Base-by-base conservation (phyloP, 2,113 vertebrate species). In the Porphyrio hochstetteri region DNA sequence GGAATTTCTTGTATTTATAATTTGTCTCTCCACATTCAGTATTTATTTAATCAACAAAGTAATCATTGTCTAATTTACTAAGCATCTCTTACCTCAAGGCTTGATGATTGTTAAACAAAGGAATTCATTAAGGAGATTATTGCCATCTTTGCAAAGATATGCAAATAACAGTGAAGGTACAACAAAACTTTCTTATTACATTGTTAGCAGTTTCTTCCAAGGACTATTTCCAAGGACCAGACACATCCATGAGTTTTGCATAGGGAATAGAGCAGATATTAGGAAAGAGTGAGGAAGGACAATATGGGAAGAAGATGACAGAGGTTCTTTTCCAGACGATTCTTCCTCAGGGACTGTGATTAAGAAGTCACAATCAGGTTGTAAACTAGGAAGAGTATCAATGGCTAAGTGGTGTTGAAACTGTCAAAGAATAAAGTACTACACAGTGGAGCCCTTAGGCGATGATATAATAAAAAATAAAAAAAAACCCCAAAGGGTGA, bases 21-120 rank as follows among this genome's bases (percentile, higher is more conserved):
- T 89, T 93, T 93, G 46, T 65, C 78, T 91, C 35, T 93, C 31
- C 28, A 75, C 19, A 78, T 93, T 93, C 76, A 23, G 15, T 82
- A 65, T 86, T 94, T 92, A 85, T 78, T 94, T 82, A 91, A 94
- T 78, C 35, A 93, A 74, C n/a, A 74, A 90, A 82, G 3, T 86
- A 85, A 59, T 40, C 21, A 67, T 33, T 27, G 12, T 40, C 40
- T 87, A 71, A 83, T 78, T 86, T 82, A 44, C 42, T 68, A 82
- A 72, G 28, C 40, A n/a, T 29, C 14, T 76, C 28, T 84, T 81
- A 88, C 67, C 20, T 82, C 55, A 90, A 50, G 28, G 16, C n/a
- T 79, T 55, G 44, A 67, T 63, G 67, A 75, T 21, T 29, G 24
- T 82, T 85, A 83, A 96, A 71, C 55, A 95, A 87, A 88, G 7